Base-by-base conservation (phyloP, 2,888 invertebrate genomes). In the Rhaphigaster nebulosa region DNA sequence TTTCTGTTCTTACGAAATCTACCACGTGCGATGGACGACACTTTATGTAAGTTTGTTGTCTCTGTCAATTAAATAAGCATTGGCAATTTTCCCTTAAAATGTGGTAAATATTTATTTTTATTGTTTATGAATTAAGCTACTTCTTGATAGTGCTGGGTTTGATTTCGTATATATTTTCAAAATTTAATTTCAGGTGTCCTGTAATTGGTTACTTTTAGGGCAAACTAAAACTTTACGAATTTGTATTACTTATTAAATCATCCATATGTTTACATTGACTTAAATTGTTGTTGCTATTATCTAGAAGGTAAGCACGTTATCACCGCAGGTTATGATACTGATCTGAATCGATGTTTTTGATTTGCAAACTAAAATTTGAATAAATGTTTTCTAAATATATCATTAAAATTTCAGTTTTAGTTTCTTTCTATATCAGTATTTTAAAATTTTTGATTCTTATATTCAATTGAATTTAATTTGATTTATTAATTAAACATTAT, bases 1-100 rank as follows among this genome's bases (percentile, higher is more conserved):
- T 60, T 34, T 45, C n/a, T 60, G 6, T 56, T 41, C 60, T 60
- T 60, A 56, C 88, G 56, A 89, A 65, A 50, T 89, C 60, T 76
- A 45, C 50, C 50, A 26, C 50, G 41, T 45, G 38, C 38, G 52
- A 89, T 89, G 89, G 89, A 89, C 76, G 89, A 89, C 76, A 70
- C 89, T 52, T 52, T 89, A 65, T 89, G 89, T 89, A 70, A 89
- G 89, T 89, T 41, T 29, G 4, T 34, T n/a, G 3, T 29, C 20
- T 65, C 8, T 65, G 18, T 65, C 15, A 29, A 18, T 65, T 34
- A 34, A 34, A 65, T 29, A 0, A 34, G 34, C 29, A 29, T 13
- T 41, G 41, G 3, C 26, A 41, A 41, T 76, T 80, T 8, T 29
- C 5, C 5, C 5, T 15, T 15, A 15, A 65, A 34, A n/a, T n/a